Percentiles rank a stretch among this genome's conserved stretches.
These are phyloP conservation scores for Arctia plantaginis DNA, from an alignment of 2,888 invertebrate species.

Conservation along the genomic window DNA sequence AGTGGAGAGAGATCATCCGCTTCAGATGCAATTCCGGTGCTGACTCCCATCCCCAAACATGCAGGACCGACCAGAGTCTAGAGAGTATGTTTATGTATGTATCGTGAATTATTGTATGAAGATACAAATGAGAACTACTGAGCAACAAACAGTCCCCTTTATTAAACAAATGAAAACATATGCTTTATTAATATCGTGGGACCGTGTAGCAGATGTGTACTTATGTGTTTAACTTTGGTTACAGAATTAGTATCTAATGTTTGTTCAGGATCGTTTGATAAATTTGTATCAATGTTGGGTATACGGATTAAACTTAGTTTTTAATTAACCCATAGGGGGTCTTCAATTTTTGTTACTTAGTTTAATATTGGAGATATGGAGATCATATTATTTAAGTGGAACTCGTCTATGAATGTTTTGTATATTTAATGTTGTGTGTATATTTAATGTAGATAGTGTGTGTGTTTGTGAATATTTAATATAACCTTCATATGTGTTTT, in stretches of 20 bases:
- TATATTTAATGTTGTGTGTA: background rate
- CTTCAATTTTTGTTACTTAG: slow-evolving; percentile 7
- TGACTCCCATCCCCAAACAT: background rate
- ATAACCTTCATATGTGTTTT: background rate
- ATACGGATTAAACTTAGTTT: slow-evolving; percentile 32
- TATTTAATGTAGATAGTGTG: no score
- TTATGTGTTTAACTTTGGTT: slow-evolving; percentile 6
- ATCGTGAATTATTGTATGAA: background rate
- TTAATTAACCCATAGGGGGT: slow-evolving; percentile 43
- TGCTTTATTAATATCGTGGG: slow-evolving; percentile 21
- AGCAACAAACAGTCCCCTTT: background rate
- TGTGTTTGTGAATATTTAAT: background rate
- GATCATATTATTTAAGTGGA: background rate
- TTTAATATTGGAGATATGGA: background rate
- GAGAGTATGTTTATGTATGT: background rate
- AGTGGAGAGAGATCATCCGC: background rate
- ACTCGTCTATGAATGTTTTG: background rate
- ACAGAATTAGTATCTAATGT: slow-evolving; percentile 40
- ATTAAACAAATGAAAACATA: background rate
- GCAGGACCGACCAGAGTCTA: background rate
- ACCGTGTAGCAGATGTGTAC: slow-evolving; percentile 7
- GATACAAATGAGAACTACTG: background rate
- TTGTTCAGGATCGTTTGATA: slow-evolving; percentile 47
- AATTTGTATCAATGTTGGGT: slow-evolving; percentile 48
- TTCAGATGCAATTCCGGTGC: background rate